These are phyloP conservation scores for Phalloptychus januarius DNA, from an alignment of 2,797 vertebrate genomes.

Conservation along the genomic window DNA sequence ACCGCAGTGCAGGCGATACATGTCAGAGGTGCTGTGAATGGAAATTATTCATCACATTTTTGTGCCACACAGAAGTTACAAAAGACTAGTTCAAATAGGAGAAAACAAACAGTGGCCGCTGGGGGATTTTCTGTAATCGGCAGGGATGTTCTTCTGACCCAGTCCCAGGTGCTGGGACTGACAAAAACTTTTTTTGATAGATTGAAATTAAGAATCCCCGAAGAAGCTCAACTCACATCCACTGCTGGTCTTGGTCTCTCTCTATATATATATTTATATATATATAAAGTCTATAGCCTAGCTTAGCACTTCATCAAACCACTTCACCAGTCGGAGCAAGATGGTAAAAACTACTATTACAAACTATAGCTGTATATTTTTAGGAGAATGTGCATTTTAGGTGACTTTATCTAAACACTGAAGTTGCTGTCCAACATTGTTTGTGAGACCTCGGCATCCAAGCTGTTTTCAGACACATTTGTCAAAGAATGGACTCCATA, in stretches of 20 bases:
- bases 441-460: background rate
- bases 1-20: background rate
- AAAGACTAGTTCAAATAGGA: background rate
- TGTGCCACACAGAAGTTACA: background rate
- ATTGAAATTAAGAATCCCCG: background rate
- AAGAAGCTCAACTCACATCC: background rate
- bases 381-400: background rate
- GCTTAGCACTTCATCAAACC: background rate
- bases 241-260: background rate
- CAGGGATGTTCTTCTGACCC: background rate
- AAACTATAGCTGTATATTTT: background rate
- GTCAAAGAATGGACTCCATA: background rate
- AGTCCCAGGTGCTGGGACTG: background rate
- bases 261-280: too few species aligned
- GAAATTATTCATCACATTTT: conserved; percentile 3
- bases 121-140: background rate
- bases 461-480: background rate
- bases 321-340: background rate
- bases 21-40: too few species aligned
- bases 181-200: background rate
- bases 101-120: background rate
- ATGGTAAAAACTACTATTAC: background rate
- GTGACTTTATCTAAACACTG: background rate
- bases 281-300: too few species aligned
- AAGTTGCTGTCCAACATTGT: background rate